Evolutionary conservation across 2,888 invertebrate genomes (phyloP), one percentile per base, ranked within the genome.

Genomic region (Germaria angustata): DNA sequence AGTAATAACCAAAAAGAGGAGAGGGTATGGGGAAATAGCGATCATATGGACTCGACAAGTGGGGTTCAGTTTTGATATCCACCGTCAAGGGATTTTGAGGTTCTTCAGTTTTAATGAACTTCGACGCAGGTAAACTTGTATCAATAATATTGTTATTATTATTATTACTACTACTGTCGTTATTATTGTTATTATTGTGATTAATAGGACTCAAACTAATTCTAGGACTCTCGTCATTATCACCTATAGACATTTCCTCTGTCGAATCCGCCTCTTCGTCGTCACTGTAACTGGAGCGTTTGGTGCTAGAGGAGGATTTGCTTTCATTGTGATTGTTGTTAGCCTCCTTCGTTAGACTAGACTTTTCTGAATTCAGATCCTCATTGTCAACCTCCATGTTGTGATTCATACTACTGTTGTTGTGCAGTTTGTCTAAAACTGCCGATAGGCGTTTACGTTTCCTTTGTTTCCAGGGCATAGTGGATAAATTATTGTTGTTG

Each of bases 371-470:
- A 11, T 85, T 85, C 17, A 71, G 22, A 39, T 82, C 84, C 53
- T 87, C 88, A 28, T 77, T 73, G 22, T 72, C 77, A 28, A 86
- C 73, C 4, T 88, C 87, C 86, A 88, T 87, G 80, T 85, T 87
- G 1, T 86, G 87, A 39, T 84, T 86, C n/a, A 68, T 75, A 41
- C 86, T 87, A 49, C 85, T 87, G 32, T 87, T 88, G 39, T 90
- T 90, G 69, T 92, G 92, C 68, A 96, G 93, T 87, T 95, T 96
- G 88, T 96, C 96, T 80, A 97, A 92, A 22, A 97, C 95, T 82
- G 95, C 95, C 71, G 95, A 96, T 17, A 97, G 92, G 46, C 96
- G 93, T 89, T 96, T 95, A 84, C 96, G 93, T 90, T 96, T 97
- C 85, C 95, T 93, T 85, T 94, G 94, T 88, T 95, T 95, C 90